Evolutionary conservation across 2,888 invertebrate genomes (phyloP).

Genomic region (Drosophila birchii): DNA sequence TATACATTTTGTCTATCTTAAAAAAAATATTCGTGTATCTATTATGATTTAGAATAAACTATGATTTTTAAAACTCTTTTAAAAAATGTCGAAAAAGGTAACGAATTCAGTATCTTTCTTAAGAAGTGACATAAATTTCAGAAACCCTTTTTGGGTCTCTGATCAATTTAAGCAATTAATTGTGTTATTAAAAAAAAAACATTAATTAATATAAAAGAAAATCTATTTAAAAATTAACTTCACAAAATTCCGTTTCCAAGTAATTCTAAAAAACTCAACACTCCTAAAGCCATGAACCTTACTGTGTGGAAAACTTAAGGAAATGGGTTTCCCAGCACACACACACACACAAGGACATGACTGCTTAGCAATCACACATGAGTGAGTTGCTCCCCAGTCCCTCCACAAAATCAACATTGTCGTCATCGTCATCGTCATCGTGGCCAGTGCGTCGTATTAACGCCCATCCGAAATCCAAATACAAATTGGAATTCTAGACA

Average conservation of each 20-base stretch:
- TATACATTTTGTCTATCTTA: neutral
- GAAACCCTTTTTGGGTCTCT: no score
- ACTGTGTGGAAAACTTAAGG: conserved; percentile 11
- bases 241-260: neutral
- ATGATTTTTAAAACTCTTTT: no score
- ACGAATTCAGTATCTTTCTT: no score
- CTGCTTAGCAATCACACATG: conserved; percentile 69
- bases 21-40: no score
- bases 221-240: no score
- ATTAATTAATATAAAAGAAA: no score
- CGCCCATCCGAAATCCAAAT: conserved; percentile 55
- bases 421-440: conserved; percentile 19
- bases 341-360: conserved; percentile 20
- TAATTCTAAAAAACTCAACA: neutral
- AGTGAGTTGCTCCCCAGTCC: conserved; percentile 49
- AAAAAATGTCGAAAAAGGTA: no score
- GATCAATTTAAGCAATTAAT: no score
- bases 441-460: conserved; percentile 51
- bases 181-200: no score
- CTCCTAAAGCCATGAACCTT: neutral
- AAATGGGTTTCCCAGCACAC: conserved; percentile 7
- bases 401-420: conserved; percentile 22
- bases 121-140: no score
- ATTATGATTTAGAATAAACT: no score
- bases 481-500: conserved; percentile 71